Percentiles rank a stretch among this genome's conserved stretches.
phyloP scores from a whole-genome alignment of 2,797 vertebrate species.

The Lacerta viridis region DNA sequence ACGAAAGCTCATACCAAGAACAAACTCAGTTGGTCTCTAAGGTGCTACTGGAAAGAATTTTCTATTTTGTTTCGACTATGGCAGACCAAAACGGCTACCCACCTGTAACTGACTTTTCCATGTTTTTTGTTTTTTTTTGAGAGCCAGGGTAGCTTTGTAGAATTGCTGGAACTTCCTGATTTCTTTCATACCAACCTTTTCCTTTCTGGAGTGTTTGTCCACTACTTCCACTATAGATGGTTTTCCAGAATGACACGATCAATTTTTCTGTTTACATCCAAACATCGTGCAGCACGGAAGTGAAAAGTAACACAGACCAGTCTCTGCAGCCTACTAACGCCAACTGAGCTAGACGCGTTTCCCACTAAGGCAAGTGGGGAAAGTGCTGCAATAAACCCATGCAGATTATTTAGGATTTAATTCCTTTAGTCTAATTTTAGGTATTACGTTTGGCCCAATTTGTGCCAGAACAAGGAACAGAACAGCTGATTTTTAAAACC shows the following conservation, averaged over 20 bases:
- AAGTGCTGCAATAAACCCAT: constrained; percentile 76
- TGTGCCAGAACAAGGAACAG: constrained; percentile 65
- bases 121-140: background rate
- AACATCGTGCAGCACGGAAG: constrained; percentile 50
- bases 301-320: constrained; percentile 41
- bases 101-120: fast-evolving
- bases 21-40: no score
- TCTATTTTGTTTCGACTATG: no score
- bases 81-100: no score
- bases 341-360: constrained; percentile 45
- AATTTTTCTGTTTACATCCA: constrained; percentile 26
- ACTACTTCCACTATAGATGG: background rate
- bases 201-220: background rate
- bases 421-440: constrained; percentile 33
- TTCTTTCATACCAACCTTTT: constrained; percentile 18
- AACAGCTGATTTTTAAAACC: constrained; percentile 81
- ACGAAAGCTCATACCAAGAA: no score
- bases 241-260: constrained; percentile 35
- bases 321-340: constrained; percentile 31
- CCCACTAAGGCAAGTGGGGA: constrained; percentile 62
- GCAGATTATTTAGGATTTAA: background rate
- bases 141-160: background rate
- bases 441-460: constrained; percentile 42
- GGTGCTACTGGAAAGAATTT: no score
- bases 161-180: background rate